Conservation (phyloP, 1,140 invertebrate species). For the Cataglyphis hispanica region DNA sequence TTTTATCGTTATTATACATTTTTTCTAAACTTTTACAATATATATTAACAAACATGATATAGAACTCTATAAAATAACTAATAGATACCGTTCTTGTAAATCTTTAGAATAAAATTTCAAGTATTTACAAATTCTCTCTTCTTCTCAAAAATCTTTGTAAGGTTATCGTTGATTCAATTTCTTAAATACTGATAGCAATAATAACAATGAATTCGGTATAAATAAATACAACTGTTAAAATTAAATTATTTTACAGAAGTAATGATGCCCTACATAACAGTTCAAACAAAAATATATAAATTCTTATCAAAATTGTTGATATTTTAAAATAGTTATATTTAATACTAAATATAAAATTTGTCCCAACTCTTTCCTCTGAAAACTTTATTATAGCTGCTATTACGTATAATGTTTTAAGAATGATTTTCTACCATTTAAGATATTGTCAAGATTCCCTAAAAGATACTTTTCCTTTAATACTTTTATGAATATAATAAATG, state of each 20-base stretch:
- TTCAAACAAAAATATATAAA: too few species aligned
- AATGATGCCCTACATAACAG: too few species aligned
- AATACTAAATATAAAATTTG: too few species aligned
- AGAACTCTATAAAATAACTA: background rate
- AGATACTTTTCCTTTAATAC: slow-evolving; percentile 7
- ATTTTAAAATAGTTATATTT: too few species aligned
- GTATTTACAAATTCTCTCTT: background rate
- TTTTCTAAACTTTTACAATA: slow-evolving; percentile 1
- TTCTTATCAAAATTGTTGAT: too few species aligned
- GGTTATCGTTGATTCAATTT: background rate
- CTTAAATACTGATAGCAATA: background rate
- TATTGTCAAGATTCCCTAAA: slow-evolving; percentile 15
- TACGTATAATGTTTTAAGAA: background rate
- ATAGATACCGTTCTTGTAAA: background rate
- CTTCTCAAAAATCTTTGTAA: background rate
- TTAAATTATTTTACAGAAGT: slow-evolving; percentile 3
- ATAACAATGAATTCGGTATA: background rate
- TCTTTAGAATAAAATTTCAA: background rate
- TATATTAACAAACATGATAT: background rate
- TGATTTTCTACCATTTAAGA: background rate
- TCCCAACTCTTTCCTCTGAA: too few species aligned
- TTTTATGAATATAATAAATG: background rate
- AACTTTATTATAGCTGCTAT: too few species aligned
- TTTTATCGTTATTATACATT: background rate
- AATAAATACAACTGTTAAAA: background rate